A percentile compares a stretch with the other conserved stretches of the same genome.
Conservation (phyloP, 2,888 invertebrate species). For the Chorisops tibialis region DNA sequence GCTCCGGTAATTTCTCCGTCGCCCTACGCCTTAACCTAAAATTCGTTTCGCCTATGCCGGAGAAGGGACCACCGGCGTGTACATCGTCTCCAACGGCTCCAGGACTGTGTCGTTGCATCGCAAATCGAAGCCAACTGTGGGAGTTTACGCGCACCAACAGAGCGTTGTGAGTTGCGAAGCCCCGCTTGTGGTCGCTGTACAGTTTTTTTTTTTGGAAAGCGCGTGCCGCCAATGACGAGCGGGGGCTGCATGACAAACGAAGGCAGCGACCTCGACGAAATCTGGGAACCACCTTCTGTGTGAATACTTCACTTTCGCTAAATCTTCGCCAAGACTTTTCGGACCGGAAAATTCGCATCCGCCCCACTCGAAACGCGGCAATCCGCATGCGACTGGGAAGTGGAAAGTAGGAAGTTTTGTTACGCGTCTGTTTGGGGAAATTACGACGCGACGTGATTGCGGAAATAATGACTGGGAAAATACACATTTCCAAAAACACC, state of each 20-base stretch:
- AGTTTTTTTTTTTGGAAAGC: constrained; percentile 27
- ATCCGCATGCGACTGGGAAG: neutral
- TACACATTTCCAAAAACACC: too few species aligned
- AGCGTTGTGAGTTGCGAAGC: constrained; percentile 7
- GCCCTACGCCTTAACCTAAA: constrained; percentile 13
- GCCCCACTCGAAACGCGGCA: constrained; percentile 28
- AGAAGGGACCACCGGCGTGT: too few species aligned
- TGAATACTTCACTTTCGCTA: constrained; percentile 17
- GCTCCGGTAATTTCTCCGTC: constrained; percentile 4
- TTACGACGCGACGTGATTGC: constrained; percentile 5
- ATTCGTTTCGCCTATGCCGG: neutral
- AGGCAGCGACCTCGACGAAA: constrained; percentile 28
- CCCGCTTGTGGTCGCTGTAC: neutral
- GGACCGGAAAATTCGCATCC: constrained; percentile 30
- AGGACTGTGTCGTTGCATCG: neutral
- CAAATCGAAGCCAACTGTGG: too few species aligned
- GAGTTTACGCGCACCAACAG: too few species aligned
- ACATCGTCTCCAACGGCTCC: too few species aligned
- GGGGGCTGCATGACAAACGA: constrained; percentile 7
- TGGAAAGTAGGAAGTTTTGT: constrained; percentile 1
- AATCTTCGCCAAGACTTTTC: constrained; percentile 33
- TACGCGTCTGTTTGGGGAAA: neutral
- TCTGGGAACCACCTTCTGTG: constrained; percentile 40
- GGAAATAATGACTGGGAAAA: too few species aligned
- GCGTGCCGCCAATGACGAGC: constrained; percentile 7